phyloP scores from a whole-genome alignment of 2,888 invertebrate genomes.

The Sthenelais limicola region DNA sequence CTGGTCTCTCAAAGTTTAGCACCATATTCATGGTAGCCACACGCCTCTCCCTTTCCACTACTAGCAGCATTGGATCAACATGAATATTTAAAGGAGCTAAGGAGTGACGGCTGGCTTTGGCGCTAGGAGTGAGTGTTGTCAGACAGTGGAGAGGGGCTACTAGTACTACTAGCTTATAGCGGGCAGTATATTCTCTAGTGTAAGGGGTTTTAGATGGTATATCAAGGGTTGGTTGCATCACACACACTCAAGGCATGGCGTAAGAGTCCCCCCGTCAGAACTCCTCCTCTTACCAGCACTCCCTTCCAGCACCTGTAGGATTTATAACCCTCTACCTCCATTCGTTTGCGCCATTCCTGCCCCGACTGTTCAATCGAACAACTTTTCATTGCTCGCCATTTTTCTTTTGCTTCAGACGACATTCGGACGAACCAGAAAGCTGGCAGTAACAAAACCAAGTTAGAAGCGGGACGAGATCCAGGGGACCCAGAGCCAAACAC shows the following conservation, averaged over 20 bases:
- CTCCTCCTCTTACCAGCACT: neutral
- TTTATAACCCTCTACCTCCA: constrained; percentile 21
- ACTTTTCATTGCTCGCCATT: constrained; percentile 29
- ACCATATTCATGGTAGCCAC: constrained; percentile 35
- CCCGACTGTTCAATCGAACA: constrained; percentile 31
- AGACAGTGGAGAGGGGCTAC: neutral
- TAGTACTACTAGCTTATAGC: too few species aligned
- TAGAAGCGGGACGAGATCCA: too few species aligned
- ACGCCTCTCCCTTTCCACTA: too few species aligned
- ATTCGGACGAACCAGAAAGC: too few species aligned
- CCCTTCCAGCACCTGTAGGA: constrained; percentile 17
- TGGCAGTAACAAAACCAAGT: too few species aligned
- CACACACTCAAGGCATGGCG: too few species aligned
- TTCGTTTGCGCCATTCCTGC: constrained; percentile 32
- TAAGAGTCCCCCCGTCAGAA: neutral
- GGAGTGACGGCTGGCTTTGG: neutral
- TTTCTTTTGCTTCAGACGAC: constrained; percentile 34
- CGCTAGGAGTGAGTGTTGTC: neutral
- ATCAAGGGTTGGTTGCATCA: too few species aligned
- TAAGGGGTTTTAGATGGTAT: too few species aligned
- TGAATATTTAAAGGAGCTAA: constrained; percentile 30
- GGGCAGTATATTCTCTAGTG: too few species aligned
- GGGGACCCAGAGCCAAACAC: too few species aligned
- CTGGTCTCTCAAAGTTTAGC: constrained; percentile 25
- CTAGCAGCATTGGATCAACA: constrained; percentile 7